These are phyloP conservation scores for Lemur catta DNA, from an alignment of 2,797 vertebrate species.

Conservation along the genomic window DNA sequence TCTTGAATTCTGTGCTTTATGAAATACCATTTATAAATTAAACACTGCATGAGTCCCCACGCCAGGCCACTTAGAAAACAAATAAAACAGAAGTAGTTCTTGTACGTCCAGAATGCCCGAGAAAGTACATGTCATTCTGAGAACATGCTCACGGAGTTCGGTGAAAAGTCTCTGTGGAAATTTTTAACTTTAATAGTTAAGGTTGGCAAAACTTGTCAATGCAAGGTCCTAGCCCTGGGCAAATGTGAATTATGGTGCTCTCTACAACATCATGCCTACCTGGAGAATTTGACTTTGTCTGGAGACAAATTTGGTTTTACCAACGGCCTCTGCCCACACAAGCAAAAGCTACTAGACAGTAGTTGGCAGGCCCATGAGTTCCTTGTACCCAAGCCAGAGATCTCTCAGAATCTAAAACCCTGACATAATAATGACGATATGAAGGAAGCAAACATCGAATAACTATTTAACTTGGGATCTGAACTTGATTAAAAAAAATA, in stretches of 20 bases:
- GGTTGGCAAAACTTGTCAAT: background rate
- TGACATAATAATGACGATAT: background rate
- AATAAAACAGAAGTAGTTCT: background rate
- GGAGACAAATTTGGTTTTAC: background rate
- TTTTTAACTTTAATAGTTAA: background rate
- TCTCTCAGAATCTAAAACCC: background rate
- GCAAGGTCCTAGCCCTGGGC: background rate
- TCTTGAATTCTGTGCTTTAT: background rate
- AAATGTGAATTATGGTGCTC: background rate
- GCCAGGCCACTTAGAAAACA: background rate
- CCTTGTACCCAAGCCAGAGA: background rate
- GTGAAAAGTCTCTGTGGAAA: background rate
- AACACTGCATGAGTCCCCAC: background rate
- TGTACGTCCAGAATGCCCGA: background rate
- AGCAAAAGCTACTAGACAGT: background rate
- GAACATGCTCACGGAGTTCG: background rate
- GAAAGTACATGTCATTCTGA: background rate
- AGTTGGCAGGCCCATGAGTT: background rate
- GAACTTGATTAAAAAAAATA: conserved; percentile 24
- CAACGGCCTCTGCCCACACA: background rate
- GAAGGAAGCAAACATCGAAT: background rate
- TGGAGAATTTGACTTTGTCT: background rate
- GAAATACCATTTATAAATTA: conserved; percentile 42
- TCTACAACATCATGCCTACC: background rate
- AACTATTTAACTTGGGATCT: background rate